These are phyloP conservation scores for Carterocephalus palaemon DNA, from an alignment of 2,888 invertebrate genomes.

Conservation along the genomic window DNA sequence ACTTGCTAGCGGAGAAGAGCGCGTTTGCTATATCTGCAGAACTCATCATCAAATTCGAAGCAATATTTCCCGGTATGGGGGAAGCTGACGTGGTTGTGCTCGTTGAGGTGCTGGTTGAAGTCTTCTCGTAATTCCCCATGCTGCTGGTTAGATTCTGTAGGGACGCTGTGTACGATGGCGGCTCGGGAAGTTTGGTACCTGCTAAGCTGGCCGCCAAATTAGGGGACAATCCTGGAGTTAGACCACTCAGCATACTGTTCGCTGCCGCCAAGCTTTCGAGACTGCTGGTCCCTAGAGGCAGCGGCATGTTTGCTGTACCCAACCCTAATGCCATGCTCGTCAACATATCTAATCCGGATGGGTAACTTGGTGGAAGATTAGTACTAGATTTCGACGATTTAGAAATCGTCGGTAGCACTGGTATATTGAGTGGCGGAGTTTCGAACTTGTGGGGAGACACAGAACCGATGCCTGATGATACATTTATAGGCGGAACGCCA, in stretches of 20 bases:
- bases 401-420: constrained; percentile 78
- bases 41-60: constrained; percentile 81
- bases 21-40: constrained; percentile 82
- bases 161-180: constrained; percentile 70
- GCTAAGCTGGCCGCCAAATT: constrained; percentile 66
- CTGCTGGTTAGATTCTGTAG: constrained; percentile 65
- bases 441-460: constrained; percentile 77
- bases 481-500: constrained; percentile 72
- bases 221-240: constrained; percentile 62
- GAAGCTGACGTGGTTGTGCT: constrained; percentile 70
- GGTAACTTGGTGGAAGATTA: constrained; percentile 70
- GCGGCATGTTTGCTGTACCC: constrained; percentile 63
- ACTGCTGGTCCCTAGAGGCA: constrained; percentile 62
- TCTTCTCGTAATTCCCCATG: constrained; percentile 65
- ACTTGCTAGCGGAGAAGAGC: constrained; percentile 82
- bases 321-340: constrained; percentile 75
- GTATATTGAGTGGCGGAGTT: constrained; percentile 79
- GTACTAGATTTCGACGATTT: constrained; percentile 79
- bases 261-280: constrained; percentile 73
- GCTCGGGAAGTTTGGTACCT: constrained; percentile 64
- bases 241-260: constrained; percentile 68
- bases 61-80: constrained; percentile 74
- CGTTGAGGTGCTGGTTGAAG: constrained; percentile 71
- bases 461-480: constrained; percentile 67
- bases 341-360: constrained; percentile 72